These are phyloP conservation scores for Sturmia bella DNA, from an alignment of 2,888 invertebrate genomes.

Conservation along the genomic window DNA sequence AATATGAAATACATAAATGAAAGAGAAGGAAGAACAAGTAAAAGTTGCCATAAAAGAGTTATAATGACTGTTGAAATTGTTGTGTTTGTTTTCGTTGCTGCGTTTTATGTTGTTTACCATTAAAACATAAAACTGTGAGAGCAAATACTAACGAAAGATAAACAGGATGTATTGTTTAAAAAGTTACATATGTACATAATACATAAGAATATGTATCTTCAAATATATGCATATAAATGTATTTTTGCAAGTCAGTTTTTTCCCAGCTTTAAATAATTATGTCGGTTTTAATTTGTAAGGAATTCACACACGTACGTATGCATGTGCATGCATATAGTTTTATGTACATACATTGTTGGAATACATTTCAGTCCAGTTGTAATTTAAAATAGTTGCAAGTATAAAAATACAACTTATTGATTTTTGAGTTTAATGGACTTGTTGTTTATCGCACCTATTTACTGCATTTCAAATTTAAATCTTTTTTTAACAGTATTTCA, in stretches of 20 bases:
- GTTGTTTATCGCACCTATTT: too few relatives aligned
- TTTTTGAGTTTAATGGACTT: too few relatives aligned
- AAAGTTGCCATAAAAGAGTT: conserved; percentile 66
- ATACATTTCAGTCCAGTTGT: too few relatives aligned
- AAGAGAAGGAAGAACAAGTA: conserved; percentile 48
- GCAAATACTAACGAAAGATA: conserved; percentile 57
- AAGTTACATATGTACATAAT: conserved; percentile 58
- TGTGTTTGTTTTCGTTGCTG: background rate
- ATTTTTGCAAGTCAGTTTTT: background rate
- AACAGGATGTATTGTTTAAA: conserved; percentile 67
- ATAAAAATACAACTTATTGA: too few relatives aligned
- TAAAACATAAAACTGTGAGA: conserved; percentile 42
- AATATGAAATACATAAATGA: conserved; percentile 6
- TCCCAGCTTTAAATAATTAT: too few relatives aligned
- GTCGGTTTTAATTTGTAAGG: too few relatives aligned
- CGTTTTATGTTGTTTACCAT: conserved; percentile 39
- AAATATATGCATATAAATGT: background rate
- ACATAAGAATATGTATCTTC: background rate
- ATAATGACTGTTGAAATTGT: conserved; percentile 49
- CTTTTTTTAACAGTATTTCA: too few relatives aligned
- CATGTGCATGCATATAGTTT: too few relatives aligned
- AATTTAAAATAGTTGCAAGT: too few relatives aligned
- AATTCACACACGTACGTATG: too few relatives aligned
- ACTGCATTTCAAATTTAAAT: too few relatives aligned
- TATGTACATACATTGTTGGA: too few relatives aligned